Evolutionary conservation across 2,113 vertebrate species (phyloP), one percentile per base, ranked within the genome.

Genomic region (Natator depressus): DNA sequence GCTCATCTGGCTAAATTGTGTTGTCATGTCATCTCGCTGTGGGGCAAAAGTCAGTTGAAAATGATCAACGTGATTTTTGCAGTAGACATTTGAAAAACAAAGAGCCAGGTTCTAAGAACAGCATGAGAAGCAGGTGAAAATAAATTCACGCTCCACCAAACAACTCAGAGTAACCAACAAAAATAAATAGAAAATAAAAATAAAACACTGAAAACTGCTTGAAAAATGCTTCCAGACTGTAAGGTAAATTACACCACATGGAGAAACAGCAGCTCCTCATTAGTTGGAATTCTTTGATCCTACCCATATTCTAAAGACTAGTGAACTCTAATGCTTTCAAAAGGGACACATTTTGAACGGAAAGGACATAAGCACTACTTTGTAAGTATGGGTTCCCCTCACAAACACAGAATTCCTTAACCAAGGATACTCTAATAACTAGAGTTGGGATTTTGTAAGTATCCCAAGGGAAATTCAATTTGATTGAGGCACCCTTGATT

Each of bases 11-110:
- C 94, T 94, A 51, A 99, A 99, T 97, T 99, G 99, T 0, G 99
- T 98, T 3, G 98, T 98, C 96, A 99, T 97, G 19, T 99, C 99
- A 47, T 99, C 99, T 80, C 99, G 98, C 99, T 99, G 97, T 16
- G 8, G 96, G 90, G 46, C 89, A 89, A 46, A 90, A 84, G 86
- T 54, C 82, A n/a, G 84, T 11, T 91, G 7, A 19, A 47, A 90
- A 88, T 38, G 11, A 87, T 90, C 42, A 81, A 46, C 10, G 8
- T 69, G 82, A 59, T 76, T 65, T 76, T 1, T 78, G 83, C 79
- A 57, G 91, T 0, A 31, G 49, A 82, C 80, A 80, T 0, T 91
- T 65, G 80, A 81, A 78, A 95, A 93, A 75, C 59, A 76, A 89
- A 95, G 89, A 82, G 76, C 38, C 0, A 29, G 62, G 54, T 47